Conservation (phyloP, 2,113 vertebrate genomes). For the Suricata suricatta region DNA sequence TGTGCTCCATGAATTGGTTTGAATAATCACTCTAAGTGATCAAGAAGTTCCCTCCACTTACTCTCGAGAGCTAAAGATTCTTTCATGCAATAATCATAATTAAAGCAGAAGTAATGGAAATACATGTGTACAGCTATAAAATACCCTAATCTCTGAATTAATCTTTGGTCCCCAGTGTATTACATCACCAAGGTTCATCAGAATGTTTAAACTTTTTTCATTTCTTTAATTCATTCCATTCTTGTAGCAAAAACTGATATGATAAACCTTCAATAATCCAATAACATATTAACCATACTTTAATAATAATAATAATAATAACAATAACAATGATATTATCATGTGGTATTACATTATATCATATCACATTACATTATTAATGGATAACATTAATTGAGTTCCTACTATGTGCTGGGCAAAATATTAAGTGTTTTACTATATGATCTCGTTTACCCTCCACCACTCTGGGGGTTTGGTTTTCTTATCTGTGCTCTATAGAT, state of each 20-base stretch:
- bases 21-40: slow-evolving; percentile 46
- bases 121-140: neutral
- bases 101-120: slow-evolving; percentile 40
- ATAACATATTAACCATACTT: neutral
- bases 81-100: slow-evolving; percentile 16
- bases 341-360: neutral
- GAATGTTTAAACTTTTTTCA: neutral
- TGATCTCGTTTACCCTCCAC: neutral
- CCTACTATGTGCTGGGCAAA: neutral
- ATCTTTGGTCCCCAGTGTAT: neutral
- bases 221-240: slow-evolving; percentile 14
- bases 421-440: slow-evolving; percentile 12
- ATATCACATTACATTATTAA: slow-evolving; percentile 18
- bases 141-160: neutral
- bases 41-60: slow-evolving; percentile 43
- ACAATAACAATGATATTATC: neutral
- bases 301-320: neutral
- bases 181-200: slow-evolving; percentile 34
- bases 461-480: neutral
- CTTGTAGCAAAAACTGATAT: slow-evolving; percentile 3
- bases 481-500: neutral
- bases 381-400: neutral
- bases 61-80: neutral
- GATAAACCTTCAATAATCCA: neutral
- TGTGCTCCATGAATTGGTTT: slow-evolving; percentile 21